Base-by-base conservation (phyloP, 2,797 vertebrate species). In the Lophura swinhoii region DNA sequence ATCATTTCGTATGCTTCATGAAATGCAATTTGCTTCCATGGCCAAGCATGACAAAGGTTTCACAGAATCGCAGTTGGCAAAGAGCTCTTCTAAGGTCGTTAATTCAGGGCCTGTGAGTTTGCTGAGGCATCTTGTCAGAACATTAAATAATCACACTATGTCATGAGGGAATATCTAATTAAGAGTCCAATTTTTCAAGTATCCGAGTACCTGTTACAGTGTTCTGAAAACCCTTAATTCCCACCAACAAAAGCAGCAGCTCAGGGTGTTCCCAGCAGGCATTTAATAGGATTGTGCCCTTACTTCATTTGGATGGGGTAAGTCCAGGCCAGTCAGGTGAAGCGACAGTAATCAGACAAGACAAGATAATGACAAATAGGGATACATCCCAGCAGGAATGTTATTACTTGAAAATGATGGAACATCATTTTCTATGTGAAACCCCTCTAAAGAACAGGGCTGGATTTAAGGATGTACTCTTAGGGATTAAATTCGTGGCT, bases 21-120 rank as follows among this genome's bases (percentile, higher is more conserved):
- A 95, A 95, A 94, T 91, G 85, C 78, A 95, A 92, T 94, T 95
- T 93, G 72, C 77, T 91, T 93, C 83, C 62, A 95, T 84, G 92
- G 77, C n/a, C 83, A 82, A 92, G 87, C 89, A 93, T 90, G 89
- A 94, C 74, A 94, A 92, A 91, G 77, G 58, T 84, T 92, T 95
- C 80, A 66, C 56, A 71, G 77, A 91, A 88, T 16, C 77, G 62
- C 49, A 84, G 60, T 33, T 76, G 83, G 78, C 59, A 93, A 89
- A 91, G 76, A 92, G 43, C 63, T 95, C 79, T 91, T 92, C 82
- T 78, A 84, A 51, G 71, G 35, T 11, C 59, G 77, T 84, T 88
- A 92, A 95, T 94, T 92, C 53, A 73, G 71, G 64, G 60, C 48
- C 71, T 74, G 16, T 18, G 76, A 94, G 85, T 93, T 78, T 79